phyloP scores from a whole-genome alignment of 1,140 invertebrate species.

The Tetragnatha versicolor region DNA sequence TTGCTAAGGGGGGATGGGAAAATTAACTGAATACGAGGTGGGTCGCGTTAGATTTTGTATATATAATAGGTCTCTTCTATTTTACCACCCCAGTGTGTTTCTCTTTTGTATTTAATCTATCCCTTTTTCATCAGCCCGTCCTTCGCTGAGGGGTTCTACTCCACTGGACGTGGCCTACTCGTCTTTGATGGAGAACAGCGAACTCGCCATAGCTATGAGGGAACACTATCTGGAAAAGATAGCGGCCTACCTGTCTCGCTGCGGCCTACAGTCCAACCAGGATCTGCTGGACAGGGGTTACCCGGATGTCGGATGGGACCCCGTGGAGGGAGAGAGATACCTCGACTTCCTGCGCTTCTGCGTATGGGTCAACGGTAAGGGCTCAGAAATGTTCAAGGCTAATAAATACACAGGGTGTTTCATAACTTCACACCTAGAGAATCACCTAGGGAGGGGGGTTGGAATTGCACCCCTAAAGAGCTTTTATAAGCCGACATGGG shows the following conservation, averaged over 20 bases:
- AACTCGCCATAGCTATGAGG: slow-evolving; percentile 93
- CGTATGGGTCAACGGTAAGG: slow-evolving; percentile 92
- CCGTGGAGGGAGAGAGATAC: slow-evolving; percentile 98
- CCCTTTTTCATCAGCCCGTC: slow-evolving; percentile 73
- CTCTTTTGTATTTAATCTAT: neutral
- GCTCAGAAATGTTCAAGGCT: too few relatives aligned
- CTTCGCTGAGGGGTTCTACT: slow-evolving; percentile 95
- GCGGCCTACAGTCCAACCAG: slow-evolving; percentile 95
- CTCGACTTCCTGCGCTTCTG: slow-evolving; percentile 98
- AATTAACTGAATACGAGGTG: too few relatives aligned
- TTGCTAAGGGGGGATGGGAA: too few relatives aligned
- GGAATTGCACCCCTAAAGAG: too few relatives aligned
- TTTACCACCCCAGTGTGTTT: too few relatives aligned
- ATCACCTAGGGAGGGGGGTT: too few relatives aligned
- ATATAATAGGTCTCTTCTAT: too few relatives aligned
- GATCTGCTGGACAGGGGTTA: slow-evolving; percentile 97
- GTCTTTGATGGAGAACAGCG: slow-evolving; percentile 99
- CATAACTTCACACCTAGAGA: too few relatives aligned
- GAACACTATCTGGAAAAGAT: slow-evolving; percentile 99
- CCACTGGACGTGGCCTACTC: slow-evolving; percentile 99
- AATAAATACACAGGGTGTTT: too few relatives aligned
- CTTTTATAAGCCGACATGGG: too few relatives aligned
- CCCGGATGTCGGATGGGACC: slow-evolving; percentile 99
- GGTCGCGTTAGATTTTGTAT: too few relatives aligned
- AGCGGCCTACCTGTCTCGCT: slow-evolving; percentile 95